Conservation (phyloP, 2,888 invertebrate species). For the Lasioglossum malachurum region DNA sequence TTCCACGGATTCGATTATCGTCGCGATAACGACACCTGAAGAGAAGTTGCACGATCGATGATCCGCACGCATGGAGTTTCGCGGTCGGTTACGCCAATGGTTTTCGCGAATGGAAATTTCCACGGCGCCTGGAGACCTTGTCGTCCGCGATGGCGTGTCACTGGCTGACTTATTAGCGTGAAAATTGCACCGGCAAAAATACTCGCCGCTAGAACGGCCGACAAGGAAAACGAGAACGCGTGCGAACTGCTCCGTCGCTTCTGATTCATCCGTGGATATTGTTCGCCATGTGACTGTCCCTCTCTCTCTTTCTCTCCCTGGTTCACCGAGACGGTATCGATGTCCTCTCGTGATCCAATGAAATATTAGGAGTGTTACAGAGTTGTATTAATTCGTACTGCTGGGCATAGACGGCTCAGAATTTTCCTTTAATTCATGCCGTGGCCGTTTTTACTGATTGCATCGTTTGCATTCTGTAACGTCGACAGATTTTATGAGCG, state of each 20-base stretch:
- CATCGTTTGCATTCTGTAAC: too few relatives aligned
- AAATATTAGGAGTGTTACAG: background rate
- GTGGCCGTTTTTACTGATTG: background rate
- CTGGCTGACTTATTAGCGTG: slow-evolving; percentile 74
- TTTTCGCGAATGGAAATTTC: slow-evolving; percentile 82
- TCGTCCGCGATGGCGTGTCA: slow-evolving; percentile 66
- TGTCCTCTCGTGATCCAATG: background rate
- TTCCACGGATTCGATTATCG: background rate
- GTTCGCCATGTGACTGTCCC: background rate
- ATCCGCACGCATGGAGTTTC: slow-evolving; percentile 38
- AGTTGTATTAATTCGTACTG: background rate
- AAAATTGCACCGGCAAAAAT: slow-evolving; percentile 72
- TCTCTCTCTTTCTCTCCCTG: background rate
- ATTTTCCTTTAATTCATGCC: background rate
- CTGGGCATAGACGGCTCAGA: background rate
- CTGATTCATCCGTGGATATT: background rate
- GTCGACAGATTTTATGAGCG: too few relatives aligned
- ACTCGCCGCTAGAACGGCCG: slow-evolving; percentile 14
- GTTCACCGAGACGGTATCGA: background rate
- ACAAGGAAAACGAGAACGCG: slow-evolving; percentile 1
- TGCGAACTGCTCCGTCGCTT: background rate
- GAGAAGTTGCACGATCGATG: background rate
- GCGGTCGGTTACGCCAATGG: slow-evolving; percentile 78
- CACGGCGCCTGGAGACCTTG: slow-evolving; percentile 69
- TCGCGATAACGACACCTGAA: background rate